These are phyloP conservation scores for Tenualosa thibaudeaui DNA, from an alignment of 2,797 vertebrate species.

Conservation along the genomic window DNA sequence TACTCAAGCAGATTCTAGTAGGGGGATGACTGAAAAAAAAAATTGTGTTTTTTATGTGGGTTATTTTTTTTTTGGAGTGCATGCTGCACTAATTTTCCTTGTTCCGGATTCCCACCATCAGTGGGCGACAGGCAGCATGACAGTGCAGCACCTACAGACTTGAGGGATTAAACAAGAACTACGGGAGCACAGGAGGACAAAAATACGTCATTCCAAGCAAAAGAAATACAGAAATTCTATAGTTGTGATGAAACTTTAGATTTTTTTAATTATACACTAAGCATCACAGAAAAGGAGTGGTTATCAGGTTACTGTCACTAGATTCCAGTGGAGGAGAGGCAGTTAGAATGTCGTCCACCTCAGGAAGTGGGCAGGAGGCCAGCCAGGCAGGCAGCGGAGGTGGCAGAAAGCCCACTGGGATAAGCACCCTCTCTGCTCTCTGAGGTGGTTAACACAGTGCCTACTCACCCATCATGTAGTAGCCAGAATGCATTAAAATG, in stretches of 20 bases:
- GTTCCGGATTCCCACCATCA: not conserved
- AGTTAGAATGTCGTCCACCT: not conserved
- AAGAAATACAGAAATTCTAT: not conserved
- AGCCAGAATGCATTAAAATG: not conserved
- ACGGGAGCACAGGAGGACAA: not conserved
- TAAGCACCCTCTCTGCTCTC: slow-evolving; percentile 7
- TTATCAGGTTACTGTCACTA: not conserved
- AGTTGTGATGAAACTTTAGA: not conserved
- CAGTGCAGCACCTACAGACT: not conserved
- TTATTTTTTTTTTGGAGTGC: not conserved
- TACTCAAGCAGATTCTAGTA: not conserved
- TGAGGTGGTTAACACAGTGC: slow-evolving; percentile 6
- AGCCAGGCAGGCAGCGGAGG: not conserved
- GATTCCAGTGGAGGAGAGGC: not conserved
- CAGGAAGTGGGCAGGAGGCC: not conserved
- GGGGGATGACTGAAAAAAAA: too few species aligned
- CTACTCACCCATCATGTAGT: not conserved
- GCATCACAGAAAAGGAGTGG: not conserved
- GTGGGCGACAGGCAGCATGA: not conserved
- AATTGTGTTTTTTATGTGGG: not conserved
- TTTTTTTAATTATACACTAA: not conserved
- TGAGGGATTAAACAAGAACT: not conserved
- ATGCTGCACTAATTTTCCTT: not conserved
- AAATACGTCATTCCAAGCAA: not conserved
- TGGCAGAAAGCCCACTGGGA: not conserved